Conservation (phyloP, 2,888 invertebrate genomes). For the Lymantria dispar region DNA sequence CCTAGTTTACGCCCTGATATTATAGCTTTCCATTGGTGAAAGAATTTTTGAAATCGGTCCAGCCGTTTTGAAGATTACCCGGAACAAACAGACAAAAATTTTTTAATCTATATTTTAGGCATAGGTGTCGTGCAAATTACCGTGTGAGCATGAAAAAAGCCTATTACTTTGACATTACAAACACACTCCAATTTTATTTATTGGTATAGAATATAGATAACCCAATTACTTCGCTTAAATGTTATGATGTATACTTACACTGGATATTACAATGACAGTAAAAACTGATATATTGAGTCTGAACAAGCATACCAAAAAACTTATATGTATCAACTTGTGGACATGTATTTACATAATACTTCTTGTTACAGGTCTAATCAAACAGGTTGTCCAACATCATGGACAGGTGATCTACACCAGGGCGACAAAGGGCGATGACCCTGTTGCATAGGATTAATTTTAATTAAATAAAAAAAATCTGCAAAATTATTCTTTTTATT, state of each 20-base stretch:
- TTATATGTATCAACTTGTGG: background rate
- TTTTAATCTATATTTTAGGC: no score
- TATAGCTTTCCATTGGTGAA: no score
- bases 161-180: no score
- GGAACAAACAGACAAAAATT: no score
- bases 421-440: constrained; percentile 96
- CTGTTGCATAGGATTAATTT: constrained; percentile 84
- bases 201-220: no score
- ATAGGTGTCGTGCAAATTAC: no score
- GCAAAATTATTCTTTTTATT: constrained; percentile 11
- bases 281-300: constrained; percentile 85
- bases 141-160: no score
- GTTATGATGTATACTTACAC: constrained; percentile 61
- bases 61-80: no score
- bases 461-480: constrained; percentile 70
- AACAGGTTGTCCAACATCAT: constrained; percentile 97
- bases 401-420: constrained; percentile 98
- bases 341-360: constrained; percentile 2
- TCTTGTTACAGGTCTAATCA: constrained; percentile 90
- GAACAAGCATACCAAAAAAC: constrained; percentile 35
- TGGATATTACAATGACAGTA: constrained; percentile 66
- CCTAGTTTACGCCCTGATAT: no score
- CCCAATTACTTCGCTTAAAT: background rate
- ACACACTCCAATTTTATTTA: no score
- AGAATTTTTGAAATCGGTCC: no score